Percentiles rank a stretch among this genome's conserved stretches.
These are phyloP conservation scores for Trachelus tabidus DNA, from an alignment of 2,888 invertebrate species.

Conservation along the genomic window DNA sequence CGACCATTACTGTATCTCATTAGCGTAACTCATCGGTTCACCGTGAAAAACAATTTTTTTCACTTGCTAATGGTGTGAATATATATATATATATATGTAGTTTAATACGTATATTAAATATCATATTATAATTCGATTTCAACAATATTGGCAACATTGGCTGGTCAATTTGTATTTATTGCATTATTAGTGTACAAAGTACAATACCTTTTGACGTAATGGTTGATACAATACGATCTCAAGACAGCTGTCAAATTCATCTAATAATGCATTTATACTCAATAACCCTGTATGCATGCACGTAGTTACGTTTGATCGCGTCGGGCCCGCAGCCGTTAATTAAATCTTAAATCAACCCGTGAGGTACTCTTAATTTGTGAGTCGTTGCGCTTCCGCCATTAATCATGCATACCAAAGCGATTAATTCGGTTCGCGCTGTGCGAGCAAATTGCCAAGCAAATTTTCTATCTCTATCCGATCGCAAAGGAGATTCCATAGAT, in stretches of 20 bases:
- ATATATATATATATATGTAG: not conserved
- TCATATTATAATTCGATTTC: too few species aligned
- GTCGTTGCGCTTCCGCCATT: not conserved
- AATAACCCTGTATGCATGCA: not conserved
- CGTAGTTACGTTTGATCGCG: not conserved
- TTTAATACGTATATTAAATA: not conserved
- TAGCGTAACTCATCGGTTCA: not conserved
- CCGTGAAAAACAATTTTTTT: not conserved
- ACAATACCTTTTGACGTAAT: not conserved
- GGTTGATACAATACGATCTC: not conserved
- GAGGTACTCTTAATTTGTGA: not conserved
- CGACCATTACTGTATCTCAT: constrained; percentile 5
- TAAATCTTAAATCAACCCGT: not conserved
- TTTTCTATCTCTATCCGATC: not conserved
- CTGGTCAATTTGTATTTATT: too few species aligned
- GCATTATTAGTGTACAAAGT: too few species aligned
- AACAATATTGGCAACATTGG: too few species aligned
- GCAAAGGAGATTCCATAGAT: not conserved
- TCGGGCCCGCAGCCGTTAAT: not conserved
- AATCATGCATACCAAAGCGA: not conserved
- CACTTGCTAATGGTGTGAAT: not conserved
- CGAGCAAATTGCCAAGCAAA: not conserved
- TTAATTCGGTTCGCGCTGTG: not conserved
- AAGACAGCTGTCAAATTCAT: not conserved
- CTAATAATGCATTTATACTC: not conserved